Percentiles rank a stretch among this genome's conserved stretches.
Conservation (phyloP, 2,797 vertebrate species). For the Ctenochaetus hawaiiensis region DNA sequence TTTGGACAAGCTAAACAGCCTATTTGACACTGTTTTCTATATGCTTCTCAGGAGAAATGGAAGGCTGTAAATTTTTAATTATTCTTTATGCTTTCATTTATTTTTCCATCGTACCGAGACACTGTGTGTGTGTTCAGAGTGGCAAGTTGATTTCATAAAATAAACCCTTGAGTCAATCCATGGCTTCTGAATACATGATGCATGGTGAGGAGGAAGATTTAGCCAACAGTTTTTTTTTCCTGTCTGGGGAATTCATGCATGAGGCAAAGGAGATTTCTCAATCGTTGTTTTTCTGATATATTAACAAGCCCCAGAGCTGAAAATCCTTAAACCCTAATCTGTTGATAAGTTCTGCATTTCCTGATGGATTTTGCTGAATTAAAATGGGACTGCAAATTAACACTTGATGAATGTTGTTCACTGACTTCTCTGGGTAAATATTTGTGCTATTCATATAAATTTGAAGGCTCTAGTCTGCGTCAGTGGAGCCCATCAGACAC, state of each 20-base stretch:
- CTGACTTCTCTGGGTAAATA: slow-evolving; percentile 49
- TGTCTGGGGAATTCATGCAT: slow-evolving; percentile 57
- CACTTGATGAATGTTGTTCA: slow-evolving; percentile 48
- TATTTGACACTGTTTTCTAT: slow-evolving; percentile 44
- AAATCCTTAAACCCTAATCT: slow-evolving; percentile 63
- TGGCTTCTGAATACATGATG: slow-evolving; percentile 70
- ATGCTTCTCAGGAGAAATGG: slow-evolving; percentile 30
- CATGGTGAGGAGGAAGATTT: slow-evolving; percentile 63
- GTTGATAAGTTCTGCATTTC: slow-evolving; percentile 61
- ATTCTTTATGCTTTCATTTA: slow-evolving; percentile 32
- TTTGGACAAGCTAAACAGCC: slow-evolving; percentile 21
- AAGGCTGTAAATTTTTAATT: slow-evolving; percentile 36
- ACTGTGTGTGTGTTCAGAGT: slow-evolving; percentile 57
- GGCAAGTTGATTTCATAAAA: slow-evolving; percentile 67
- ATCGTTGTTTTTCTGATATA: slow-evolving; percentile 65
- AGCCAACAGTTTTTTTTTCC: slow-evolving; percentile 37
- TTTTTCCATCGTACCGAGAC: slow-evolving; percentile 35
- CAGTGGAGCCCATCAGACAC: slow-evolving; percentile 52
- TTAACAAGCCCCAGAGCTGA: slow-evolving; percentile 57
- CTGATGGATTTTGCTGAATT: slow-evolving; percentile 60
- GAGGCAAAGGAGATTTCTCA: slow-evolving; percentile 64
- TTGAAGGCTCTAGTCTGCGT: slow-evolving; percentile 30
- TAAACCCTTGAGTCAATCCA: slow-evolving; percentile 67
- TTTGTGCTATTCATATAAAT: slow-evolving; percentile 49
- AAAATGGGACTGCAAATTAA: slow-evolving; percentile 58